Percentiles rank a stretch among this genome's conserved stretches.
Evolutionary conservation across 2,797 vertebrate genomes (phyloP).

Genomic region (Dallia pectoralis): DNA sequence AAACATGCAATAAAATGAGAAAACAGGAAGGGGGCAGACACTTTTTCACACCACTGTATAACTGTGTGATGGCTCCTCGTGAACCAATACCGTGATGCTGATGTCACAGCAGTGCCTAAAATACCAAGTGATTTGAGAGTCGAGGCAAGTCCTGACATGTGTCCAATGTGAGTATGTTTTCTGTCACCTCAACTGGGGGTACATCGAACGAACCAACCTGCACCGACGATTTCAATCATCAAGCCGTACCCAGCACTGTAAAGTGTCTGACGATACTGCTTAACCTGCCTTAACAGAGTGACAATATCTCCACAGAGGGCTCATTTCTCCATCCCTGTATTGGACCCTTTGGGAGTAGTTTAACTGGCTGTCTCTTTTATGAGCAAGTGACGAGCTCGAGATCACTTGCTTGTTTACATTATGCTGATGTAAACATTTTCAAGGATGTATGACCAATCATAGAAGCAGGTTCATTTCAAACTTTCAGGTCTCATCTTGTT

Average conservation of each 20-base stretch:
- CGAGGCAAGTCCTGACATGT: conserved; percentile 4
- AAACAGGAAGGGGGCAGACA: no score
- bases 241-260: background rate
- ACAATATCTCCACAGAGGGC: background rate
- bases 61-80: background rate
- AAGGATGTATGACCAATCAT: no score
- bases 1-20: no score
- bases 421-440: background rate
- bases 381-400: conserved; percentile 27
- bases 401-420: conserved; percentile 3
- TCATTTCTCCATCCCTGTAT: conserved; percentile 5
- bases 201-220: background rate
- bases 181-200: conserved; percentile 2
- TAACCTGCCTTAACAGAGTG: background rate
- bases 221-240: background rate
- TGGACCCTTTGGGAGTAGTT: conserved; percentile 21
- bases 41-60: no score
- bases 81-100: background rate
- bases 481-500: no score
- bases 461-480: background rate
- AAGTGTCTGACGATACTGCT: no score
- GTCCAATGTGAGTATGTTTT: background rate
- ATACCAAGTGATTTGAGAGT: background rate
- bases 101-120: background rate
- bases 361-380: conserved; percentile 18